Percentiles rank a stretch among this genome's conserved stretches.
These are phyloP conservation scores for Rhinichthys osculus DNA, from an alignment of 2,797 vertebrate species.

Conservation along the genomic window DNA sequence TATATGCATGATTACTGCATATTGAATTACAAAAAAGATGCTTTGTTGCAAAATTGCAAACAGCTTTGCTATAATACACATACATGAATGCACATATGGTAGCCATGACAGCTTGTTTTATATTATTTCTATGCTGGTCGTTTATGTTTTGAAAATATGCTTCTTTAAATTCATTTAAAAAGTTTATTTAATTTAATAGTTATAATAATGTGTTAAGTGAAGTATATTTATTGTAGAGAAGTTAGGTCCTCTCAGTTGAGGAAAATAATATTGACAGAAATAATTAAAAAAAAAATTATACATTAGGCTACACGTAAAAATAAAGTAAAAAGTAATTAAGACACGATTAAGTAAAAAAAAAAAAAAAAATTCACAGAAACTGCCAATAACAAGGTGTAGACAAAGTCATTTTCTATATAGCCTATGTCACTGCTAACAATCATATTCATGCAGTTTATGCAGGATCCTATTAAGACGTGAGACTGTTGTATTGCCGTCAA, in stretches of 20 bases:
- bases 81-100: neutral
- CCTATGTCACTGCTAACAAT: too few species aligned
- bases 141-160: neutral
- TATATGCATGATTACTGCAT: neutral
- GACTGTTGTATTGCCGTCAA: constrained; percentile 3
- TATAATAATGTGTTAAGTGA: neutral
- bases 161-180: neutral
- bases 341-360: too few species aligned
- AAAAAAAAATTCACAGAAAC: too few species aligned
- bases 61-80: neutral
- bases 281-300: too few species aligned
- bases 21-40: neutral
- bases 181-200: neutral
- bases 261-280: neutral
- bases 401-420: neutral
- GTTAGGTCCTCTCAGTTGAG: neutral
- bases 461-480: neutral
- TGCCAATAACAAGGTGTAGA: neutral
- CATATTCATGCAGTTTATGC: neutral
- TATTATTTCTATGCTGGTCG: neutral
- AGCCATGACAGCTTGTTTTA: neutral
- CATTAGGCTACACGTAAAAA: neutral
- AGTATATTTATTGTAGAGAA: neutral
- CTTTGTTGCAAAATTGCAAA: neutral
- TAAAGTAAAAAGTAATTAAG: neutral